phyloP scores from a whole-genome alignment of 2,113 vertebrate species.

The Callipepla californica region DNA sequence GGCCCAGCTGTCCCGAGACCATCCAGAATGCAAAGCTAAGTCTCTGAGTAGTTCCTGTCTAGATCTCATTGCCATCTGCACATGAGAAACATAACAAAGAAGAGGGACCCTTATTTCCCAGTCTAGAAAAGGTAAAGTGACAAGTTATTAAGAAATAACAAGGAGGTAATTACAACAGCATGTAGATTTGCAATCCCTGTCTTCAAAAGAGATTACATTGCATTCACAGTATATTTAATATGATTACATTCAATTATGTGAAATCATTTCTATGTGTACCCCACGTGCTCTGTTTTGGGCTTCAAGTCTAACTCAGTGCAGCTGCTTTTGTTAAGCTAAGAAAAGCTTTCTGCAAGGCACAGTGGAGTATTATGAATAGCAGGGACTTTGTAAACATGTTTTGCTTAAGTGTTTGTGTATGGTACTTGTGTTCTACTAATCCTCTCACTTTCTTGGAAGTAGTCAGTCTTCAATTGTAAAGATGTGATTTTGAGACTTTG shows the following conservation, averaged over 20 bases:
- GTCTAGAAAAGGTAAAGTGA: not conserved
- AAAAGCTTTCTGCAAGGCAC: not conserved
- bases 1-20: rapidly evolving
- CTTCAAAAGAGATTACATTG: not conserved
- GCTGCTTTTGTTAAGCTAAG: not conserved
- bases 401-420: not conserved
- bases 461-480: not conserved
- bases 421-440: not conserved
- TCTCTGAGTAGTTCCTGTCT: not conserved
- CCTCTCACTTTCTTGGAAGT: not conserved
- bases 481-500: not conserved
- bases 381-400: not conserved
- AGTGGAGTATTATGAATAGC: not conserved
- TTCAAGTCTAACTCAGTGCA: not conserved
- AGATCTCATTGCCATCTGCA: not conserved
- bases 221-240: not conserved
- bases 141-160: not conserved
- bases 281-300: not conserved
- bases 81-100: not conserved
- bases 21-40: not conserved
- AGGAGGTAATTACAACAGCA: not conserved
- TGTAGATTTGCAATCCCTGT: not conserved
- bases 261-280: not conserved
- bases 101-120: not conserved
- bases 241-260: not conserved